Conservation (phyloP, 2,797 vertebrate genomes). For the Anniella stebbinsi region DNA sequence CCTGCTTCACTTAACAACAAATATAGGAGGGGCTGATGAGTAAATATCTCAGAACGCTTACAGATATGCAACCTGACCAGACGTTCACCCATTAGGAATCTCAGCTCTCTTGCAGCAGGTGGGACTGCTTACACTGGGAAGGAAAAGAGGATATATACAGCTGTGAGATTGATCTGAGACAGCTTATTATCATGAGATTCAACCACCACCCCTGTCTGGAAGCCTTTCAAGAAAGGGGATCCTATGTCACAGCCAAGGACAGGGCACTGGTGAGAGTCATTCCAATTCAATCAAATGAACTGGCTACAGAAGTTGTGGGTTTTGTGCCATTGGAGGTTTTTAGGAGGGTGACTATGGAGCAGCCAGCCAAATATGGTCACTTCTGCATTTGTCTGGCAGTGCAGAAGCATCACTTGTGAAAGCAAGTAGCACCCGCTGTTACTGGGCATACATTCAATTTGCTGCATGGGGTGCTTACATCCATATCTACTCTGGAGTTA, state of each 20-base stretch:
- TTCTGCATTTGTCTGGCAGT: background rate
- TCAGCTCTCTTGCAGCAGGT: background rate
- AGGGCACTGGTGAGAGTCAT: background rate
- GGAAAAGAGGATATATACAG: background rate
- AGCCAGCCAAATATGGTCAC: conserved; percentile 1
- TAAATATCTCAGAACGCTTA: background rate
- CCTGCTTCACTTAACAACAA: background rate
- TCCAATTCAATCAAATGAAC: background rate
- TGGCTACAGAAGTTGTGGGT: background rate
- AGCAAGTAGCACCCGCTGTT: background rate
- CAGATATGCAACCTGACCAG: background rate
- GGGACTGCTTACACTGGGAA: background rate
- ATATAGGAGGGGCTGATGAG: background rate
- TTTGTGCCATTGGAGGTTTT: background rate
- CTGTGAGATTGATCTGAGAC: background rate
- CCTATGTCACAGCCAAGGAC: background rate
- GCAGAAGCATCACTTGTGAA: background rate
- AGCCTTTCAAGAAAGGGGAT: background rate
- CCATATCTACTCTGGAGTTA: background rate
- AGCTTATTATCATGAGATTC: background rate
- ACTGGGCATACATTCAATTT: background rate
- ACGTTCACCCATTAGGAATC: background rate
- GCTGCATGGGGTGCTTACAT: background rate
- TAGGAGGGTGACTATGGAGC: background rate
- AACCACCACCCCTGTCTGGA: background rate